Evolutionary conservation across 2,797 vertebrate species (phyloP).

Genomic region (Octomys mimax): DNA sequence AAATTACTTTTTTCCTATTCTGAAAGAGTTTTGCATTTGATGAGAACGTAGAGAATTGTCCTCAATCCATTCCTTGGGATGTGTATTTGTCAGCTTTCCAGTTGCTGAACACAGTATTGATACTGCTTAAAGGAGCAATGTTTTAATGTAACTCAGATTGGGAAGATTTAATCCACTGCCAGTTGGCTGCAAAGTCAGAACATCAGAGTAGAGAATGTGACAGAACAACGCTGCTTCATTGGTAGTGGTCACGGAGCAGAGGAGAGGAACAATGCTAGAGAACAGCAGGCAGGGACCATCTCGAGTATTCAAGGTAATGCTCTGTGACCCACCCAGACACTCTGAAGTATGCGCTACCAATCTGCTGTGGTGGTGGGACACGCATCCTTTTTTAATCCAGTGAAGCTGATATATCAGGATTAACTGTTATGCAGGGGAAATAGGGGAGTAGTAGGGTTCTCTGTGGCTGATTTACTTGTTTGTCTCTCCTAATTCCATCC

Average conservation of each 20-base stretch:
- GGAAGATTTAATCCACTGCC: neutral
- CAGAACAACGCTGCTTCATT: neutral
- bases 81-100: neutral
- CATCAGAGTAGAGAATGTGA: neutral
- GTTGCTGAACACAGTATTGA: neutral
- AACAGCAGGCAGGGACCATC: neutral
- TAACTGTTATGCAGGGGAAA: neutral
- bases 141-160: neutral
- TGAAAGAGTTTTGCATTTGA: neutral
- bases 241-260: neutral
- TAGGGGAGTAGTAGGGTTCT: neutral
- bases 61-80: neutral
- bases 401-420: neutral
- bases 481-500: neutral
- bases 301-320: neutral
- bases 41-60: neutral
- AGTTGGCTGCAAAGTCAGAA: neutral
- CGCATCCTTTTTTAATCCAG: neutral
- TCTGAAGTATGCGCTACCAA: neutral
- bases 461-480: neutral
- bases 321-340: neutral
- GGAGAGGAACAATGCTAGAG: neutral
- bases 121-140: neutral
- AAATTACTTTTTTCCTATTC: neutral
- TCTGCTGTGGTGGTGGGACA: too few species aligned